These are phyloP conservation scores for Drosophila sucinea DNA, from an alignment of 1,140 invertebrate species.

Conservation along the genomic window DNA sequence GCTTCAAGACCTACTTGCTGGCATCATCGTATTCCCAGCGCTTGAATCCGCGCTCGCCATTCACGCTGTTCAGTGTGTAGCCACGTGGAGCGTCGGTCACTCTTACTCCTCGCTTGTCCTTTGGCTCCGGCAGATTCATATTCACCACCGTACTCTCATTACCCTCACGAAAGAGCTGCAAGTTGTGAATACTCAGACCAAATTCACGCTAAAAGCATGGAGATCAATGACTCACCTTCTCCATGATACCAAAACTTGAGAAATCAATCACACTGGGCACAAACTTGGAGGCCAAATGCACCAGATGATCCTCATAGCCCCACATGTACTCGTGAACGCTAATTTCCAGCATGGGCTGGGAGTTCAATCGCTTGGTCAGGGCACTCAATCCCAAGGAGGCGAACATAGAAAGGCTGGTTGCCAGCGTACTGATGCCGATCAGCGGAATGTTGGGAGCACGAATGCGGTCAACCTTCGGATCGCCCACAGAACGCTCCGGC, in stretches of 20 bases:
- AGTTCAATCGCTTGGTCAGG: constrained; percentile 85
- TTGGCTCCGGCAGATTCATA: constrained; percentile 82
- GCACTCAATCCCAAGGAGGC: constrained; percentile 85
- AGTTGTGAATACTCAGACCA: constrained; percentile 8
- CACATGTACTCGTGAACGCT: constrained; percentile 91
- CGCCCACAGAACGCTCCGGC: constrained; percentile 88
- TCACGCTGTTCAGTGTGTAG: constrained; percentile 84
- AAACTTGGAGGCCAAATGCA: constrained; percentile 87
- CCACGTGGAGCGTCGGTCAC: constrained; percentile 53
- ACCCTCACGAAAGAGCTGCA: constrained; percentile 86
- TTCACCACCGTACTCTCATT: constrained; percentile 84
- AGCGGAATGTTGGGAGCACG: constrained; percentile 91
- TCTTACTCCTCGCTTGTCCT: constrained; percentile 41
- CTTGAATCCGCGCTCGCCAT: constrained; percentile 85
- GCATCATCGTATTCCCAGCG: constrained; percentile 85
- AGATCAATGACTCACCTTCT: constrained; percentile 87
- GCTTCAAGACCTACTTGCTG: constrained; percentile 53
- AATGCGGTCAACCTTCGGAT: constrained; percentile 87
- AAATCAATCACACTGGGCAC: constrained; percentile 90
- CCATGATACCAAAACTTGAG: constrained; percentile 90
- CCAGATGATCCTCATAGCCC: constrained; percentile 92
- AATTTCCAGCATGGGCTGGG: constrained; percentile 88
- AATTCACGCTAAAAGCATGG: not conserved
- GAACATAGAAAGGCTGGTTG: constrained; percentile 64
- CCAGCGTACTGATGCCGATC: constrained; percentile 84